Percentiles rank a stretch among this genome's conserved stretches.
Conservation (phyloP, 1,140 invertebrate genomes). For the Drosophila trapezifrons region DNA sequence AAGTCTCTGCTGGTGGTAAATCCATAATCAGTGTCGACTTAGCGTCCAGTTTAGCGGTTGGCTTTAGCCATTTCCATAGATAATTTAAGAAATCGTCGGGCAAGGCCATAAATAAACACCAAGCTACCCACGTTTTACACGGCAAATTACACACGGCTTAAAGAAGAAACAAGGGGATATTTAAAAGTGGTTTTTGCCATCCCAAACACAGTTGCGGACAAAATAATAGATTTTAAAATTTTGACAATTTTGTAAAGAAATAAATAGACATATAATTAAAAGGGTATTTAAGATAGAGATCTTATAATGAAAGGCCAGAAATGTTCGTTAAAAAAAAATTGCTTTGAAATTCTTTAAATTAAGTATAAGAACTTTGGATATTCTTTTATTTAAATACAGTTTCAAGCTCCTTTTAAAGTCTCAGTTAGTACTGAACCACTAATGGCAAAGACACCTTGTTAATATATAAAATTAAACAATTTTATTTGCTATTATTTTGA, state of each 20-base stretch:
- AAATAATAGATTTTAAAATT: background rate
- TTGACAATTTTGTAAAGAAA: background rate
- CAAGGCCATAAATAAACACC: conserved; percentile 69
- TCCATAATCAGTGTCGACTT: conserved; percentile 53
- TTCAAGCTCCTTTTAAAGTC: background rate
- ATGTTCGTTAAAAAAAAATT: background rate
- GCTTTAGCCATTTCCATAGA: conserved; percentile 48
- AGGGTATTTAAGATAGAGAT: no score
- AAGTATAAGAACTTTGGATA: background rate
- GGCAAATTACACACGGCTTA: conserved; percentile 71
- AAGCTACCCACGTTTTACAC: conserved; percentile 56
- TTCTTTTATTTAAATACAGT: background rate
- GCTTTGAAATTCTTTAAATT: background rate
- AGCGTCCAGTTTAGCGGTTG: conserved; percentile 38
- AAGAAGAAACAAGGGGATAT: conserved; percentile 27
- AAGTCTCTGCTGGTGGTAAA: conserved; percentile 27
- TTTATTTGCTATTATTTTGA: background rate
- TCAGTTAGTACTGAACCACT: background rate
- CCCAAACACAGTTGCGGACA: background rate
- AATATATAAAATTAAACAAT: background rate
- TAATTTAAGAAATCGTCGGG: conserved; percentile 37
- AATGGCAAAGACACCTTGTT: background rate
- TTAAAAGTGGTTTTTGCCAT: background rate
- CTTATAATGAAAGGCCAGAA: background rate
- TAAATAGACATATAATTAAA: no score